Percentiles rank a stretch among this genome's conserved stretches.
Evolutionary conservation across 2,113 vertebrate species (phyloP).

Genomic region (Atlantisia rogersi): DNA sequence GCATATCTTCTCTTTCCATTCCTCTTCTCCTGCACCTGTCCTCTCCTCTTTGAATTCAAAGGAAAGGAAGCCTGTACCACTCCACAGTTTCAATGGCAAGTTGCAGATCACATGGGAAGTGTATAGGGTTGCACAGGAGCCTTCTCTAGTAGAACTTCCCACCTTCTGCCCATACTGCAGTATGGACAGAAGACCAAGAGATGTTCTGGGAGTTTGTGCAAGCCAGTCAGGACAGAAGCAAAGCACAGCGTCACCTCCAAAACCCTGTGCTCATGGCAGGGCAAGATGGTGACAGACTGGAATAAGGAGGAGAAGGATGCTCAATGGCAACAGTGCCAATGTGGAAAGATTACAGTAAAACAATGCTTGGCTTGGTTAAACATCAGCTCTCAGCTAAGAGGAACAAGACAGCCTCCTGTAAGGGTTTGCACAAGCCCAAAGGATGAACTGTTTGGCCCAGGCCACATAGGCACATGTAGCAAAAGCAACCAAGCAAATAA

Average conservation of each 20-base stretch:
- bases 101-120: neutral
- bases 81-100: neutral
- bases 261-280: neutral
- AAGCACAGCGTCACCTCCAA: neutral
- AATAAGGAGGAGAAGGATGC: neutral
- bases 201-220: neutral
- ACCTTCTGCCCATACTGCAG: neutral
- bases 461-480: neutral
- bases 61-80: neutral
- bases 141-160: neutral
- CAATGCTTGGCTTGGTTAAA: neutral
- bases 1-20: neutral
- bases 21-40: neutral
- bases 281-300: neutral
- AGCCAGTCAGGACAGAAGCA: accelerated
- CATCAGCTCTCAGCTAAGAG: neutral
- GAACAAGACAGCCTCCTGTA: neutral
- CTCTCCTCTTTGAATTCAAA: neutral
- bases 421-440: neutral
- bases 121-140: neutral
- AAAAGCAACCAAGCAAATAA: neutral
- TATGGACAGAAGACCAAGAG: neutral
- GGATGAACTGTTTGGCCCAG: neutral
- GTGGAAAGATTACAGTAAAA: neutral
- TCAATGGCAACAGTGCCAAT: neutral